Evolutionary conservation across 2,797 vertebrate species (phyloP).

Genomic region (Sylvilagus floridanus): DNA sequence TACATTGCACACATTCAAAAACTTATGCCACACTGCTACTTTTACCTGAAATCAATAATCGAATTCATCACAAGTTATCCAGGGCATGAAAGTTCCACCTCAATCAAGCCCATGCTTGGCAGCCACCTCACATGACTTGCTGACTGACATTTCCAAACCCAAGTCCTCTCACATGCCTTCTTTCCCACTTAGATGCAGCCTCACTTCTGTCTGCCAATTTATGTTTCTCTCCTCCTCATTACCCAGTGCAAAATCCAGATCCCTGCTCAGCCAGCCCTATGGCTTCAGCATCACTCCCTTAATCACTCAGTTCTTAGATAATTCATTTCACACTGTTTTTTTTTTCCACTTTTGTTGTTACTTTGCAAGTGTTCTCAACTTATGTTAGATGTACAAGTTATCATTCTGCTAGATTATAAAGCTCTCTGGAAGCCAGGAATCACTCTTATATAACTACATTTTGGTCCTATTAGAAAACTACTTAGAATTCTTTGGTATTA

Average conservation of each 20-base stretch:
- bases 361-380: neutral
- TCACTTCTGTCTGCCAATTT: neutral
- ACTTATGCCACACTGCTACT: neutral
- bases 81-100: neutral
- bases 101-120: neutral
- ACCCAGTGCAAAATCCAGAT: conserved; percentile 23
- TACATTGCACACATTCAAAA: neutral
- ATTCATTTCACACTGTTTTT: neutral
- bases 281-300: neutral
- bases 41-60: conserved; percentile 1
- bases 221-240: conserved; percentile 26
- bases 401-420: conserved; percentile 40
- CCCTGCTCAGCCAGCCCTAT: neutral
- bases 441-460: conserved; percentile 26
- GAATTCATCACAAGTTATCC: conserved; percentile 41
- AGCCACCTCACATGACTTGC: neutral
- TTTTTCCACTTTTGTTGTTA: neutral
- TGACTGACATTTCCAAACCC: neutral
- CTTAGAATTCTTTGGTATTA: neutral
- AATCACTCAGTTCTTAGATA: neutral
- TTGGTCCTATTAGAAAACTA: conserved; percentile 13
- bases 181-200: neutral
- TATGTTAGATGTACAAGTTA: neutral
- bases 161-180: neutral
- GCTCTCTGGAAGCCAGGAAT: neutral